Evolutionary conservation across 2,888 invertebrate species (phyloP).

Genomic region (Eueremaeus valkanovi): DNA sequence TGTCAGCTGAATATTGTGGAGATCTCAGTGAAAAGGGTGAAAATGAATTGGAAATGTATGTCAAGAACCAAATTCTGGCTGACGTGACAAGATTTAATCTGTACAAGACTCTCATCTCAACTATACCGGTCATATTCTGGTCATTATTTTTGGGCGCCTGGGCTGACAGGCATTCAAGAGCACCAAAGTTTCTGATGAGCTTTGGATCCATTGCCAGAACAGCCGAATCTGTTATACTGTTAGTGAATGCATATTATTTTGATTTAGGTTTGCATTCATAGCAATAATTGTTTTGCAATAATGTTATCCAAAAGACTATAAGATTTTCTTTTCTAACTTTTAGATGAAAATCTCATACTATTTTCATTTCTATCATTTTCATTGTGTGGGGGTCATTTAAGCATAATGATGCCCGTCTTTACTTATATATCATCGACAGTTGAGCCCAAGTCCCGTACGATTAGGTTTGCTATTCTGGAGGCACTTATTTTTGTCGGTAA

Average conservation of each 20-base stretch:
- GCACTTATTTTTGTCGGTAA: constrained; percentile 14
- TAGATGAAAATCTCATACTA: constrained; percentile 15
- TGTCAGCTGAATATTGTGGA: background rate
- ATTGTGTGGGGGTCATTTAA: constrained; percentile 17
- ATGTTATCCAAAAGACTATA: background rate
- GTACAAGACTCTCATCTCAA: constrained; percentile 29
- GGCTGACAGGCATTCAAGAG: constrained; percentile 36
- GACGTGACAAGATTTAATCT: constrained; percentile 36
- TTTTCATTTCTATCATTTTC: constrained; percentile 2
- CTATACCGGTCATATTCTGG: constrained; percentile 23
- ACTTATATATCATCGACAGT: background rate
- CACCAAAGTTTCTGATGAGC: constrained; percentile 25
- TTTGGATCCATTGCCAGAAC: background rate
- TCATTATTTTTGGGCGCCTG: constrained; percentile 38
- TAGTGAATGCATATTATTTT: constrained; percentile 34
- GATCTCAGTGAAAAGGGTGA: background rate
- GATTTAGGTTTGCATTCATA: background rate
- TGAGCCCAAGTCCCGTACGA: background rate
- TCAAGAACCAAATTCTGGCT: constrained; percentile 34
- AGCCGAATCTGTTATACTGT: background rate
- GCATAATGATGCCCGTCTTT: constrained; percentile 22
- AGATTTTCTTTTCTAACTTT: background rate
- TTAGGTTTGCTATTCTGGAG: constrained; percentile 29
- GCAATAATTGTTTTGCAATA: too few species aligned
- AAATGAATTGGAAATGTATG: background rate